phyloP scores from a whole-genome alignment of 2,113 vertebrate genomes.

The Zosterops borbonicus region DNA sequence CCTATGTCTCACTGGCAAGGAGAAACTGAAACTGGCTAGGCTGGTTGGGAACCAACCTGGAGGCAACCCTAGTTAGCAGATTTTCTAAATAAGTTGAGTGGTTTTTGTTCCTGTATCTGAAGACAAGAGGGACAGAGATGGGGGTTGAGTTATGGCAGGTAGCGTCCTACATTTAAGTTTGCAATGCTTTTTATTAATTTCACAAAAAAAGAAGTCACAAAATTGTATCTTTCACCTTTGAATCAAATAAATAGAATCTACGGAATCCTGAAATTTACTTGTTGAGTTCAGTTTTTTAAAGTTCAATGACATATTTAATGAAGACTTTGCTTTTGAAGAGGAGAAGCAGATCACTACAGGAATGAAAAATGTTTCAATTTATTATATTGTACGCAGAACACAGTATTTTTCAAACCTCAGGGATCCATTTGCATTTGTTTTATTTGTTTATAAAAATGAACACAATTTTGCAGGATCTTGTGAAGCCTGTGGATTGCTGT shows the following conservation, averaged over 20 bases:
- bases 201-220: neutral
- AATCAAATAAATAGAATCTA: neutral
- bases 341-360: neutral
- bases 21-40: slow-evolving; percentile 23
- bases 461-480: neutral
- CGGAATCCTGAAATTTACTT: neutral
- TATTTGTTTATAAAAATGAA: slow-evolving; percentile 14
- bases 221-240: neutral
- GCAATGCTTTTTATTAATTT: neutral
- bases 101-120: neutral
- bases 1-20: slow-evolving; percentile 8
- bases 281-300: neutral
- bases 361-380: neutral
- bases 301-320: neutral
- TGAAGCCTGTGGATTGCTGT: neutral
- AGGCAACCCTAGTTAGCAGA: neutral
- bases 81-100: neutral
- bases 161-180: fast-evolving
- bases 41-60: slow-evolving; percentile 41
- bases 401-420: neutral
- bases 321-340: neutral
- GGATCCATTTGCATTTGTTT: slow-evolving; percentile 6
- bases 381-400: neutral
- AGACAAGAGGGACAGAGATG: neutral
- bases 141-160: neutral